Percentiles rank a stretch among this genome's conserved stretches.
Conservation (phyloP, 2,797 vertebrate genomes). For the Mormyrops attenuatus region DNA sequence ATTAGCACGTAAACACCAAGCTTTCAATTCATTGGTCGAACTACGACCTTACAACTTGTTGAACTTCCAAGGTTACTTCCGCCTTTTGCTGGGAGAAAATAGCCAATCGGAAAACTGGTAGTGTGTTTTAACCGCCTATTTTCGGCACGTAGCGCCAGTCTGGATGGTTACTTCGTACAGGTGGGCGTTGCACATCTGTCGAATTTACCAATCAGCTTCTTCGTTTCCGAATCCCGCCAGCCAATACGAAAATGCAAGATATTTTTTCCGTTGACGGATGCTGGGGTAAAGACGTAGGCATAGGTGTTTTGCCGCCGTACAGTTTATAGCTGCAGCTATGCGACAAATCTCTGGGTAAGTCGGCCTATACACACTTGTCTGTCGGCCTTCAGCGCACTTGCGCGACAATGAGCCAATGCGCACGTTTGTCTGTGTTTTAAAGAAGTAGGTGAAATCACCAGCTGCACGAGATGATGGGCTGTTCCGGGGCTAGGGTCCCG, state of each 20-base stretch:
- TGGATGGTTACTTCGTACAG: neutral
- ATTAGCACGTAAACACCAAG: neutral
- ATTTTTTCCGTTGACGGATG: conserved; percentile 31
- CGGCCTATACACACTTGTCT: conserved; percentile 46
- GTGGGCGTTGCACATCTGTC: neutral
- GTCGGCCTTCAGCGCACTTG: conserved; percentile 33
- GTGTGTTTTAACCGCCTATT: conserved; percentile 28
- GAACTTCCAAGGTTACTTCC: neutral
- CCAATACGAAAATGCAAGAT: conserved; percentile 48
- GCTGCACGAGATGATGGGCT: neutral
- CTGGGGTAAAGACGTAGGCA: conserved; percentile 26
- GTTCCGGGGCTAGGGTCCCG: neutral
- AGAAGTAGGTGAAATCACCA: neutral
- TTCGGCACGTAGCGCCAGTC: conserved; percentile 29
- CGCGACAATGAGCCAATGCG: neutral
- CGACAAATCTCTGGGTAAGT: conserved; percentile 31
- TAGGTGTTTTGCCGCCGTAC: conserved; percentile 25
- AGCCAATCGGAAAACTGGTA: conserved; percentile 32
- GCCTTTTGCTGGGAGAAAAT: neutral
- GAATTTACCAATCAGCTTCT: conserved; percentile 45
- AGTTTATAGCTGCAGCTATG: conserved; percentile 47
- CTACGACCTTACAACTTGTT: neutral
- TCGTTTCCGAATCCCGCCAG: conserved; percentile 18
- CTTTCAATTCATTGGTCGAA: neutral
- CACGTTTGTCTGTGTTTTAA: neutral